These are phyloP conservation scores for Pollenia griseotomentosa DNA, from an alignment of 2,888 invertebrate species.

Conservation along the genomic window DNA sequence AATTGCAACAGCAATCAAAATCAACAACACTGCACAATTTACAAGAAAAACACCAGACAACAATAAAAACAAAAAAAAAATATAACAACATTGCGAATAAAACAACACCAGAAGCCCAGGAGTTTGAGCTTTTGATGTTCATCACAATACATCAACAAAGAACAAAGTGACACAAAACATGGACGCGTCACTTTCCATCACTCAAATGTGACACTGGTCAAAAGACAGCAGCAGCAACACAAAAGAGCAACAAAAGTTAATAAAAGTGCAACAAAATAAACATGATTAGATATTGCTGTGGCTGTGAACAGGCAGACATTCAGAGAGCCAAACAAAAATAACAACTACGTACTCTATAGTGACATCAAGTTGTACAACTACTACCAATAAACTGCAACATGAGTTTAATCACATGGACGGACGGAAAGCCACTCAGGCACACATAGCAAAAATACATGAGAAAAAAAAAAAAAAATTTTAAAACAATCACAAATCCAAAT, in stretches of 20 bases:
- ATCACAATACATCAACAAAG: slow-evolving; percentile 83
- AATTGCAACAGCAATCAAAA: slow-evolving; percentile 46
- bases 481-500: slow-evolving; percentile 38
- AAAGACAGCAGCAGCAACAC: slow-evolving; percentile 60
- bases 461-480: background rate
- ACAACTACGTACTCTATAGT: slow-evolving; percentile 22
- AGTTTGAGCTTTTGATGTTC: slow-evolving; percentile 77
- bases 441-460: background rate
- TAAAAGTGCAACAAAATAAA: slow-evolving; percentile 29
- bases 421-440: background rate
- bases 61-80: slow-evolving; percentile 52
- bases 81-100: slow-evolving; percentile 28
- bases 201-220: slow-evolving; percentile 80
- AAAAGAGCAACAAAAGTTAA: slow-evolving; percentile 19
- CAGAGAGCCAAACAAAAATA: slow-evolving; percentile 18
- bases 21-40: slow-evolving; percentile 37
- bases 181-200: slow-evolving; percentile 83
- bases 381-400: slow-evolving; percentile 54
- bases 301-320: slow-evolving; percentile 11
- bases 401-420: slow-evolving; percentile 46
- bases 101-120: slow-evolving; percentile 58
- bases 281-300: background rate
- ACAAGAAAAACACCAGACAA: slow-evolving; percentile 63
- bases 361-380: slow-evolving; percentile 58
- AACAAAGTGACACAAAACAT: slow-evolving; percentile 83